Evolutionary conservation across 2,113 vertebrate species (phyloP).

Genomic region (Tangachromis dhanisi): DNA sequence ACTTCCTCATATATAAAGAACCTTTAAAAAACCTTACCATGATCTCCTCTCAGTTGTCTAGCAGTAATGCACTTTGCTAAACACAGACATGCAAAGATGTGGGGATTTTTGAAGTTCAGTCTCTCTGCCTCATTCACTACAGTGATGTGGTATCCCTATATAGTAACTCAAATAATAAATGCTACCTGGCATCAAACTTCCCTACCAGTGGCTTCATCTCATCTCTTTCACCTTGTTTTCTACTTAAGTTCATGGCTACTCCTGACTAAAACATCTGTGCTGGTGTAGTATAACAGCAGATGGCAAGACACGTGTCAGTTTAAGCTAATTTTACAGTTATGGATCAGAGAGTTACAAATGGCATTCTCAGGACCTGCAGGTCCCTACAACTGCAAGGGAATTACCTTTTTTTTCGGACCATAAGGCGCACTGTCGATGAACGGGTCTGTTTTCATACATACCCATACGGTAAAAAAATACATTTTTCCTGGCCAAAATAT

Average conservation of each 20-base stretch:
- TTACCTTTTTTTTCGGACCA: neutral
- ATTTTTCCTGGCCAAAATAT: no score
- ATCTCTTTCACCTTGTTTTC: neutral
- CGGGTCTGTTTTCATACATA: neutral
- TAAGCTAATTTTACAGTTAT: neutral
- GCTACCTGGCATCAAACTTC: neutral
- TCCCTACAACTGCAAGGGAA: no score
- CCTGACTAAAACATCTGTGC: neutral
- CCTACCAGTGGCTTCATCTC: neutral
- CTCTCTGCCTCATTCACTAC: neutral
- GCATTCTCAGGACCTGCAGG: neutral
- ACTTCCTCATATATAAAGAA: neutral
- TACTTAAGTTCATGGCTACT: neutral
- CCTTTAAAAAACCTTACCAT: neutral
- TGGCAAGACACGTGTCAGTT: neutral
- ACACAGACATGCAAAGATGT: neutral
- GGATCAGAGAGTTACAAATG: neutral
- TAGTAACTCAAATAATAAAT: neutral
- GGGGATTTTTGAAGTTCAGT: neutral
- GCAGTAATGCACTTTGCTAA: neutral
- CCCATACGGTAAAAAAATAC: no score
- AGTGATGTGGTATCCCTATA: neutral
- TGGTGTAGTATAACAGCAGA: neutral
- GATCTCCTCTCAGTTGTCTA: neutral
- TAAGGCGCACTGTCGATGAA: neutral